Base-by-base conservation (phyloP, 2,113 vertebrate species). In the Gopherus evgoodei region DNA sequence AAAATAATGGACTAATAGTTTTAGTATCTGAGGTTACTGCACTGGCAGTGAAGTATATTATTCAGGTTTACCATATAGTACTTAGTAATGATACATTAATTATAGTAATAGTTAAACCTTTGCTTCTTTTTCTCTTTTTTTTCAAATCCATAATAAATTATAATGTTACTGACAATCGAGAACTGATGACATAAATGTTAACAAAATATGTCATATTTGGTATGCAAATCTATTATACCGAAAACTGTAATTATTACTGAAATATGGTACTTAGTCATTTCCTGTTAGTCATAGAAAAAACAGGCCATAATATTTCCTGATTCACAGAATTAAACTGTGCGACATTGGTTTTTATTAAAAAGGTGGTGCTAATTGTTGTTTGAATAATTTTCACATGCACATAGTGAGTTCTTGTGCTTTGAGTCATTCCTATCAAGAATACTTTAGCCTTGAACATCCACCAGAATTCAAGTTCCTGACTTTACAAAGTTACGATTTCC, bases 291-390 rank as follows among this genome's bases (percentile, higher is more conserved):
- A 89, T 94, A 96, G 93, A 81, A 96, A 93, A 92, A 97, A 94
- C 75, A 97, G 90, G 86, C 81, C 76, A 0, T 93, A 92, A 84
- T 96, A 75, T 96, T 97, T 93, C 93, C 65, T 97, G 96, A 96
- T 96, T 98, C 94, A 96, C 87, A 92, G 93, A 96, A 94, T 91
- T 96, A 97, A 96, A 94, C 88, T 86, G 29, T 47, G 65, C 94
- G 90, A 84, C 84, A 96, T 90, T 96, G 95, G 93, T 97, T 98
- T 97, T 95, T 96, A 72, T 96, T 96, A 85, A 98, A 97, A 97
- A 97, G 80, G 91, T 97, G 56, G 83, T 91, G 83, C 96, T 96
- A 75, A 94, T 97, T 97, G 97, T 95, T 94, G 89, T 97, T 90
- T 72, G 84, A 86, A 88, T 25, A 22, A 80, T 96, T 83, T 94